Evolutionary conservation across 1,140 invertebrate genomes (phyloP).

Genomic region (Amyelois transitella): DNA sequence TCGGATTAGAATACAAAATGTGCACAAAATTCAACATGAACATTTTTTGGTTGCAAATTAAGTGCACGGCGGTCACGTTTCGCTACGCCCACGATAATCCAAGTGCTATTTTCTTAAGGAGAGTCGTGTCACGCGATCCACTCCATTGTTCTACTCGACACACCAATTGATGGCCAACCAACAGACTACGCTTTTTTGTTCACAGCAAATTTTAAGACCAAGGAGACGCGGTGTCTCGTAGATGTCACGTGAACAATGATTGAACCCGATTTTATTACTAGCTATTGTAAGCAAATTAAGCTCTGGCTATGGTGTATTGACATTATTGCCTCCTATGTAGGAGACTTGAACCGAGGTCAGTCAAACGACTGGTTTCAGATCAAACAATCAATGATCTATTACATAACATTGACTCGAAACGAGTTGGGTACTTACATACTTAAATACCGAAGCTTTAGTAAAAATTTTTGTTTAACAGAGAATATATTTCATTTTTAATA

Average conservation of each 20-base stretch:
- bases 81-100: conserved; percentile 23
- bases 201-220: background rate
- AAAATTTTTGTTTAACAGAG: no score
- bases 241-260: background rate
- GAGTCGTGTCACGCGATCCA: conserved; percentile 22
- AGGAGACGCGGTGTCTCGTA: background rate
- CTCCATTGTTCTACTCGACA: conserved; percentile 27
- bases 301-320: background rate
- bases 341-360: background rate
- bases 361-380: background rate
- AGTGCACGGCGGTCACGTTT: conserved; percentile 16
- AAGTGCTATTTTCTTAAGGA: conserved; percentile 24
- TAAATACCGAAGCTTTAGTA: no score
- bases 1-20: conserved; percentile 5
- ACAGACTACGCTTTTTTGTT: conserved; percentile 17
- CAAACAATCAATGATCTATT: background rate
- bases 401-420: background rate
- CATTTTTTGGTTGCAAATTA: conserved; percentile 13
- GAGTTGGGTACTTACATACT: no score
- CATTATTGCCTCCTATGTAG: background rate
- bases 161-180: conserved; percentile 15
- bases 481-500: no score
- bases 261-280: background rate
- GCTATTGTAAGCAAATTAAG: background rate
- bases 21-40: background rate